phyloP scores from a whole-genome alignment of 2,888 invertebrate species.

The Bombylius discolor region DNA sequence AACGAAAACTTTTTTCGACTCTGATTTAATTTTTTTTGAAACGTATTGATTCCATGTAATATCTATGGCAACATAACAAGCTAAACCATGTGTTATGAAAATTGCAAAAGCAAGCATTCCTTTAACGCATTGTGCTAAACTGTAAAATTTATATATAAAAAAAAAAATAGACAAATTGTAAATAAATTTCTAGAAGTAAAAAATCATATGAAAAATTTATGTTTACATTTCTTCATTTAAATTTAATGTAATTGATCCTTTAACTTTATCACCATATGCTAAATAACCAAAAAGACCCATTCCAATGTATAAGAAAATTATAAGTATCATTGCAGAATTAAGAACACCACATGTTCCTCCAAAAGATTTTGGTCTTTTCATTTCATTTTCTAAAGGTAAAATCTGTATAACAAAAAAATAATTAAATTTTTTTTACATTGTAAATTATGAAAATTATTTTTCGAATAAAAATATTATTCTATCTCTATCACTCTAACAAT shows the following conservation, averaged over 20 bases:
- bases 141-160: conserved; percentile 34
- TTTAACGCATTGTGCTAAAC: conserved; percentile 59
- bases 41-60: conserved; percentile 80
- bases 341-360: conserved; percentile 70
- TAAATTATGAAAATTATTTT: neutral
- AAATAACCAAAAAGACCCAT: conserved; percentile 88
- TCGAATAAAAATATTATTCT: neutral
- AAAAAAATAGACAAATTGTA: conserved; percentile 3
- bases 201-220: neutral
- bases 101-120: conserved; percentile 66
- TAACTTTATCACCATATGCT: conserved; percentile 57
- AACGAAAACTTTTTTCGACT: conserved; percentile 47
- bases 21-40: conserved; percentile 44
- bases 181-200: neutral
- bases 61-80: conserved; percentile 91
- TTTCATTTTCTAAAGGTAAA: conserved; percentile 85
- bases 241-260: conserved; percentile 79
- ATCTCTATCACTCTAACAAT: no score
- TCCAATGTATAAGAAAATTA: conserved; percentile 70
- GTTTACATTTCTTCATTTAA: conserved; percentile 54
- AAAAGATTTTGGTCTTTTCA: conserved; percentile 76
- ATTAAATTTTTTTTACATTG: neutral
- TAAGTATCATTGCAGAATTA: conserved; percentile 69
- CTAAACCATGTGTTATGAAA: conserved; percentile 82
- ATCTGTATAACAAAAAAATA: conserved; percentile 43